A percentile compares a stretch with the other conserved stretches of the same genome.
These are phyloP conservation scores for Papilio machaon DNA, from an alignment of 1,140 invertebrate genomes.

Conservation along the genomic window DNA sequence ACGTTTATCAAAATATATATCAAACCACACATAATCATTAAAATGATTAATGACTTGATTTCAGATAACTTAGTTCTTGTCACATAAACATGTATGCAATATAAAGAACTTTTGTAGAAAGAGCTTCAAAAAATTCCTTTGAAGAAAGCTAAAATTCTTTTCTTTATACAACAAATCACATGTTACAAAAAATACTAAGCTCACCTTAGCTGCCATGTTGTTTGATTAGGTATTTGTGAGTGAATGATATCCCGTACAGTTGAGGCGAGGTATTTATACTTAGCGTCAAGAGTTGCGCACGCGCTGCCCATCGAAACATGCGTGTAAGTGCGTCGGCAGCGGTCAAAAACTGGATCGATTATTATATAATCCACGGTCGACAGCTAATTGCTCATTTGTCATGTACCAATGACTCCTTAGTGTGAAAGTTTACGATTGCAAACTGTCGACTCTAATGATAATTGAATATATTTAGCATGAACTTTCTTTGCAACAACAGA, in stretches of 20 bases:
- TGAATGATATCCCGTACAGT: slow-evolving; percentile 51
- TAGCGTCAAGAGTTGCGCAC: slow-evolving; percentile 39
- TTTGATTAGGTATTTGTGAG: slow-evolving; percentile 53
- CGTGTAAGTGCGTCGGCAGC: slow-evolving; percentile 33
- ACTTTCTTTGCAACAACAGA: not conserved
- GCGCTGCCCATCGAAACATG: slow-evolving; percentile 41
- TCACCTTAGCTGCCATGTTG: slow-evolving; percentile 45
- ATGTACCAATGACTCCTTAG: slow-evolving; percentile 9
- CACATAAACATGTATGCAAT: not conserved
- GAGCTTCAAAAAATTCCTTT: not conserved
- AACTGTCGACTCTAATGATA: not conserved
- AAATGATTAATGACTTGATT: slow-evolving; percentile 9
- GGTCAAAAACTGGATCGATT: slow-evolving; percentile 57
- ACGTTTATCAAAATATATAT: not conserved
- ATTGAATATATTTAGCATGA: not conserved
- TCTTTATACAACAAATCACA: not conserved
- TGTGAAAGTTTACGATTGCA: slow-evolving; percentile 27
- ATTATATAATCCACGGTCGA: slow-evolving; percentile 34
- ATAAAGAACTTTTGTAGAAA: not conserved
- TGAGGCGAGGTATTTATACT: slow-evolving; percentile 62
- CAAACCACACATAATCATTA: not conserved
- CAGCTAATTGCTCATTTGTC: slow-evolving; percentile 30
- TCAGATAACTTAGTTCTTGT: not conserved
- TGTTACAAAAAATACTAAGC: not conserved
- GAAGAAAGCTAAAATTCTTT: not conserved